Evolutionary conservation across 1,140 invertebrate species (phyloP).

Genomic region (Lucilia sericata): DNA sequence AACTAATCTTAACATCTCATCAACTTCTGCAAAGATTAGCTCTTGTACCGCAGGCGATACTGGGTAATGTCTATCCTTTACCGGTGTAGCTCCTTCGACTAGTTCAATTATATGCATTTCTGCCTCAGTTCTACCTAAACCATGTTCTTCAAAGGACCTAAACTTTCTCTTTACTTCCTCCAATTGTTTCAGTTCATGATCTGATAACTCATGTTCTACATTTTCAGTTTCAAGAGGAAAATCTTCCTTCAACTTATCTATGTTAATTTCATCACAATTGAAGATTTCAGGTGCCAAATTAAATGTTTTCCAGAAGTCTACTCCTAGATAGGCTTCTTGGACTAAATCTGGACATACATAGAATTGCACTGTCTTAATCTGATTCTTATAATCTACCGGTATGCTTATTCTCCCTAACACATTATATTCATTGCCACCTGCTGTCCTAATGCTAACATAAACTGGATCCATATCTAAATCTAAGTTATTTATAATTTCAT

Average conservation of each 20-base stretch:
- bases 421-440: not conserved
- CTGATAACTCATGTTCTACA: not conserved
- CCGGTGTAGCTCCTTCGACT: not conserved
- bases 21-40: not conserved
- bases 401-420: not conserved
- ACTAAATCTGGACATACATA: not conserved
- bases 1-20: not conserved
- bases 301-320: constrained; percentile 6
- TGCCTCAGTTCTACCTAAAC: constrained; percentile 35
- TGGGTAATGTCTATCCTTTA: constrained; percentile 8
- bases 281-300: not conserved
- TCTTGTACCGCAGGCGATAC: not conserved
- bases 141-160: not conserved
- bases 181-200: not conserved
- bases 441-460: not conserved
- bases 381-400: not conserved
- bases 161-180: not conserved
- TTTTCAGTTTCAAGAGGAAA: not conserved
- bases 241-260: not conserved
- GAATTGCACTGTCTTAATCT: not conserved
- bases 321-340: not conserved
- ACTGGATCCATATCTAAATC: not conserved
- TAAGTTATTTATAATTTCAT: not conserved
- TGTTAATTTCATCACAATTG: too few species aligned
- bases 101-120: constrained; percentile 25